Base-by-base conservation (phyloP, 2,113 vertebrate genomes). In the Athene cunicularia region DNA sequence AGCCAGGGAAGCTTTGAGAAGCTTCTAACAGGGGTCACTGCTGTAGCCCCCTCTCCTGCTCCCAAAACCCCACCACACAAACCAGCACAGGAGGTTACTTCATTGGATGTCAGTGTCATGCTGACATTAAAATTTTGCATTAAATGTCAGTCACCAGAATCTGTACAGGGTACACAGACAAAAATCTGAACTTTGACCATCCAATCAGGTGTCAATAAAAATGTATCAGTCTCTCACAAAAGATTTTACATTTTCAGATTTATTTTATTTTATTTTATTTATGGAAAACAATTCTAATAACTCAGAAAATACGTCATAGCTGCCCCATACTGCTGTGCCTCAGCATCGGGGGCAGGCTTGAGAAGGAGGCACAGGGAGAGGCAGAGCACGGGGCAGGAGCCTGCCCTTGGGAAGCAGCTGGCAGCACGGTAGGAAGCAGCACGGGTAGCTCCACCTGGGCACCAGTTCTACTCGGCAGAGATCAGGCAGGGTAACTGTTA, bases 381-480 rank as follows among this genome's bases (percentile, higher is more conserved):
- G 47, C 59, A 35, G 63, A 28, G 20, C n/a, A 5, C 8, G 7
- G n/a, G 28, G 49, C 39, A 47, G 70, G 68, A 60, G 22, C 11
- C 17, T 14, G 39, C n/a, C 39, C 17, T 20, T 2, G 22, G 45
- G 72, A 72, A 47, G 59, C 66, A 14, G 55, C 23, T 1, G 7
- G 28, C 27, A 37, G 43, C 4, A 3, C 16, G 3, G 37, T 4
- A 15, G 71, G 5, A 56, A 52, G 37, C n/a, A 13, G 28, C 2
- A 0, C 15, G 2, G 0, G 18, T 24, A 19, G 37, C 37, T 22
- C 18, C 35, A 11, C 18, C 5, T 5, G 49, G 32, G 35, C 35
- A n/a, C 19, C 13, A 2, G 27, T 21, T 43, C 55, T 11, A 1
- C 14, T 11, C 3, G 10, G 62, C 28, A 33, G 35, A 1, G 13